A percentile compares a stretch with the other conserved stretches of the same genome.
These are phyloP conservation scores for Anagrus nilaparvatae DNA, from an alignment of 1,140 invertebrate genomes.

Conservation along the genomic window DNA sequence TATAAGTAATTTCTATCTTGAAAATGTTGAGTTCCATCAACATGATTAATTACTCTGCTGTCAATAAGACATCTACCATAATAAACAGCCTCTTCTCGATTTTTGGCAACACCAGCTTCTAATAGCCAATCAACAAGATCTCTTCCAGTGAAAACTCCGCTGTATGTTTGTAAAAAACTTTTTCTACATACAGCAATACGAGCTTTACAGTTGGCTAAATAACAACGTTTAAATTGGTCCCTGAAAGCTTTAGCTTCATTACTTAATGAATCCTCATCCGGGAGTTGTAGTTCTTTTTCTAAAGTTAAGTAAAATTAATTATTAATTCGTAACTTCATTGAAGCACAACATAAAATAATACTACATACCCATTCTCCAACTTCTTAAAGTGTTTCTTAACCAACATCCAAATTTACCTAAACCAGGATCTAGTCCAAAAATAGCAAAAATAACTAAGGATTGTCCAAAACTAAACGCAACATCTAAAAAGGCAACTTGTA, in stretches of 20 bases:
- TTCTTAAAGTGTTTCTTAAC: slow-evolving; percentile 26
- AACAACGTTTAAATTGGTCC: slow-evolving; percentile 79
- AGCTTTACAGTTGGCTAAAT: slow-evolving; percentile 67
- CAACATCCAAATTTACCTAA: slow-evolving; percentile 33
- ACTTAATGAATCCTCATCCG: slow-evolving; percentile 61
- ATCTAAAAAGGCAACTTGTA: slow-evolving; percentile 85
- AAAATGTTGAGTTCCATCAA: slow-evolving; percentile 74
- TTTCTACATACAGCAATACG: slow-evolving; percentile 60
- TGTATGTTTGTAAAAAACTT: slow-evolving; percentile 63
- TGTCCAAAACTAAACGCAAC: slow-evolving; percentile 82
- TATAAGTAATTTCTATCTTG: slow-evolving; percentile 60
- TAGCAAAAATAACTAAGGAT: slow-evolving; percentile 69
- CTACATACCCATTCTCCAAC: slow-evolving; percentile 24
- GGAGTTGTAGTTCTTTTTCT: slow-evolving; percentile 43
- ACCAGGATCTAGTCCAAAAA: slow-evolving; percentile 74
- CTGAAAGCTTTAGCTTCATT: slow-evolving; percentile 72
- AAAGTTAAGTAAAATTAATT: background rate
- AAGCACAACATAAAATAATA: background rate
- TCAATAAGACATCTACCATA: slow-evolving; percentile 78
- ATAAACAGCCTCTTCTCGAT: slow-evolving; percentile 62
- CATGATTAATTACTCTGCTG: slow-evolving; percentile 72
- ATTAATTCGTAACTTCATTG: background rate
- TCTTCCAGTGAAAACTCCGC: slow-evolving; percentile 70
- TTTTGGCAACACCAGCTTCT: slow-evolving; percentile 62
- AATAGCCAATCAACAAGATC: slow-evolving; percentile 81